Conservation (phyloP, 1,140 invertebrate genomes). For the Nasonia giraulti region DNA sequence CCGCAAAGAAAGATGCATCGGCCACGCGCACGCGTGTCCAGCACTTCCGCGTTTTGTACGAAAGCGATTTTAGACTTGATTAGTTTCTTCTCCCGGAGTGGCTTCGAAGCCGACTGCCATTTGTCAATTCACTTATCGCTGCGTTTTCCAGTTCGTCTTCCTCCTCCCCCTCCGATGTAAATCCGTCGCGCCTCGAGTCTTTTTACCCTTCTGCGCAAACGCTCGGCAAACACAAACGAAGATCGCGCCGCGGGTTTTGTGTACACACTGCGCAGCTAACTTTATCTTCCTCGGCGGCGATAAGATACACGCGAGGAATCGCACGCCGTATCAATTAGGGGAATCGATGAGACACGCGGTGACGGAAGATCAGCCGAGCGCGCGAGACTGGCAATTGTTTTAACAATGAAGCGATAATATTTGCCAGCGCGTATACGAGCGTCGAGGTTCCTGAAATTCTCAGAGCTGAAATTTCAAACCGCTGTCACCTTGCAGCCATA, state of each 20-base stretch:
- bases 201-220: not conserved
- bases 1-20: conserved; percentile 64
- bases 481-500: not conserved
- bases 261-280: not conserved
- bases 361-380: not conserved
- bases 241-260: not conserved
- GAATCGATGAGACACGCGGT: not conserved
- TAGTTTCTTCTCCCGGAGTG: conserved; percentile 47
- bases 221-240: not conserved
- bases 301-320: conserved; percentile 22
- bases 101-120: conserved; percentile 41
- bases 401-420: conserved; percentile 20
- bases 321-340: conserved; percentile 22
- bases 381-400: conserved; percentile 2
- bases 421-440: not conserved
- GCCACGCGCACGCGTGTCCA: conserved; percentile 39
- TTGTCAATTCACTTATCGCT: conserved; percentile 46
- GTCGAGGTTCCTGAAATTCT: not conserved
- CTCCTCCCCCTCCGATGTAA: not conserved
- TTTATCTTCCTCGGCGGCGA: conserved; percentile 14
- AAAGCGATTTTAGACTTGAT: conserved; percentile 57
- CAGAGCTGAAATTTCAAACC: not conserved
- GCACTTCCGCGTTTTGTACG: conserved; percentile 38
- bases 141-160: conserved; percentile 37
- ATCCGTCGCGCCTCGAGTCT: not conserved